Conservation (phyloP, 2,888 invertebrate species). For the Archips crataeganus region DNA sequence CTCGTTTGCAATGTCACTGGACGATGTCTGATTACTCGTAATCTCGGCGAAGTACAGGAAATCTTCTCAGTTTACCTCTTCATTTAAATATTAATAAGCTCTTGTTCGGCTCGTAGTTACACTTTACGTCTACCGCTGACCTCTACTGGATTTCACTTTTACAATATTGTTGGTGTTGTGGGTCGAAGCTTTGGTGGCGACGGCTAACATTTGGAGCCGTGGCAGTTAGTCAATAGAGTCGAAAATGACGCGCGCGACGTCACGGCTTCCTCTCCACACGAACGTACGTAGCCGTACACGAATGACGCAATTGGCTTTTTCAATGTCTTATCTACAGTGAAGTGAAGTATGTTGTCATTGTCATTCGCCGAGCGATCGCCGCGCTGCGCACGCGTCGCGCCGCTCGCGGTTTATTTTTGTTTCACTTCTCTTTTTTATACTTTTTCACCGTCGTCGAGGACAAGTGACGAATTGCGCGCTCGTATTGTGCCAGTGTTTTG, state of each 20-base stretch:
- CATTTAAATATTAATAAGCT: slow-evolving; percentile 28
- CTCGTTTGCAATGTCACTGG: not conserved
- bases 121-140: slow-evolving; percentile 33
- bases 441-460: slow-evolving; percentile 75
- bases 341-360: slow-evolving; percentile 67
- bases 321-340: slow-evolving; percentile 84
- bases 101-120: slow-evolving; percentile 26
- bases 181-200: slow-evolving; percentile 60
- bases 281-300: slow-evolving; percentile 79
- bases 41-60: slow-evolving; percentile 1
- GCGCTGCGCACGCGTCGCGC: slow-evolving; percentile 78
- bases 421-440: slow-evolving; percentile 75
- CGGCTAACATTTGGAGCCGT: slow-evolving; percentile 70
- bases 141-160: slow-evolving; percentile 43
- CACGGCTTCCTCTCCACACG: slow-evolving; percentile 78
- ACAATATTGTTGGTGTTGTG: slow-evolving; percentile 39
- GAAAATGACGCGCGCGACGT: slow-evolving; percentile 81
- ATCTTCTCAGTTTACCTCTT: slow-evolving; percentile 21
- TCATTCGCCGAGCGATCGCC: slow-evolving; percentile 79
- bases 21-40: not conserved
- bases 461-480: slow-evolving; percentile 79
- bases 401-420: slow-evolving; percentile 69
- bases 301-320: slow-evolving; percentile 85
- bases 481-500: slow-evolving; percentile 78
- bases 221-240: slow-evolving; percentile 67